Base-by-base conservation (phyloP, 2,888 invertebrate species). In the Ellobium chinense region DNA sequence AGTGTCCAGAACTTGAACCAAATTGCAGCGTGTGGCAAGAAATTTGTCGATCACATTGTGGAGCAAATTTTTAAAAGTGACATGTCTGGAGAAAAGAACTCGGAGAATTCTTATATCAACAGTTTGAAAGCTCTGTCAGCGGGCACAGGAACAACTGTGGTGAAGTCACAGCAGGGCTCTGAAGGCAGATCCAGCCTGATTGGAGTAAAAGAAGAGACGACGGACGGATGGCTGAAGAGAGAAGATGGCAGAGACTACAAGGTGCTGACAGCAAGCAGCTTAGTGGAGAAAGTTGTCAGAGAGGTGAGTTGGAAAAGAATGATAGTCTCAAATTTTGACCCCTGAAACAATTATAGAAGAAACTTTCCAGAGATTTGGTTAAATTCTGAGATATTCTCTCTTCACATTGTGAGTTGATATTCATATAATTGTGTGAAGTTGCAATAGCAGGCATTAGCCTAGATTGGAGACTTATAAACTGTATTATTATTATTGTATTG, bases 21-120 rank as follows among this genome's bases (percentile, higher is more conserved):
- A 12, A 85, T 90, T 62, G 73, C 88, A 1, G 85, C 85, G 0
- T 89, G 87, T 80, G 89, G 88, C 1, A 87, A 89, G 54, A 65
- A 86, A 24, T 87, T 89, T 18, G 86, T 89, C 56, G 87, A 90
- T 74, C 87, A 87, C 75, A 88, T 90, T 18, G 87, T 89, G 36
- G 89, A 90, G 78, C 84, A 85, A 62, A 82, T 89, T 3, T 46
- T 37, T n/a, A 63, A 65, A 56, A 46, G 72, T 39, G 72, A 73
- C 36, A 72, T 78, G 4, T 31, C 46, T 27, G 72, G 1, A 31
- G 76, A 66, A 9, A 39, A 4, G 18, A 7, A 7, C 46, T 12
- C 18, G 46, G 46, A 46, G 9, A 46, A 18, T 46, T n/a, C n/a
- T n/a, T n/a, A n/a, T n/a, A n/a, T n/a, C n/a, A n/a, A n/a, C n/a